Conservation (phyloP, 2,888 invertebrate genomes). For the Exocentrus adspersus region DNA sequence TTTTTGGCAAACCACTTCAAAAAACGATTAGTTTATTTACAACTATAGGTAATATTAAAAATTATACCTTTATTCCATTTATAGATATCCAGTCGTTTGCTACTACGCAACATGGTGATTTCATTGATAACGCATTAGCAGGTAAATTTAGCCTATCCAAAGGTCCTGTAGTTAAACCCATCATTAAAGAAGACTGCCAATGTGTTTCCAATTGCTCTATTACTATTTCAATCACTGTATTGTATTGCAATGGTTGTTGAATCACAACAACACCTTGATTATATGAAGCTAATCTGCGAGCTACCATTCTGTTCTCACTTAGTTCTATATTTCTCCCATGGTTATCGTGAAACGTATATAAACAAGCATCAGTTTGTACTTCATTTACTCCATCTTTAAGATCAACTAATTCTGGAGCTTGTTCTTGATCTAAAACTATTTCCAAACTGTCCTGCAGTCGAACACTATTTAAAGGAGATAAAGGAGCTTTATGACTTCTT, state of each 20-base stretch:
- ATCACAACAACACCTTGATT: constrained; percentile 81
- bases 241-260: constrained; percentile 63
- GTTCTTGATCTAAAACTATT: constrained; percentile 66
- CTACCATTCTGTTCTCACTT: constrained; percentile 71
- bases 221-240: constrained; percentile 57
- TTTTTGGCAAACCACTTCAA: too few species aligned
- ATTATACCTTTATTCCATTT: constrained; percentile 80
- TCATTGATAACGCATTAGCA: constrained; percentile 78
- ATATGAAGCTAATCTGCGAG: constrained; percentile 82
- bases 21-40: background rate
- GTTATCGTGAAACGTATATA: constrained; percentile 80
- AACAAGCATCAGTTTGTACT: constrained; percentile 26
- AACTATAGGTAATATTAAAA: background rate
- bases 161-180: constrained; percentile 80
- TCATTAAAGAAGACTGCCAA: constrained; percentile 76
- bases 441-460: constrained; percentile 71
- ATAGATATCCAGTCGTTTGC: constrained; percentile 84
- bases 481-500: constrained; percentile 70
- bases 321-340: constrained; percentile 86
- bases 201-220: constrained; percentile 63
- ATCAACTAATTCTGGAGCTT: constrained; percentile 42
- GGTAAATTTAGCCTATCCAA: constrained; percentile 75
- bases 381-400: constrained; percentile 27
- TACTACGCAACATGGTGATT: constrained; percentile 83
- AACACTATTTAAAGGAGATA: constrained; percentile 62